Evolutionary conservation across 2,113 vertebrate genomes (phyloP).

Genomic region (Chaetodon auriga): DNA sequence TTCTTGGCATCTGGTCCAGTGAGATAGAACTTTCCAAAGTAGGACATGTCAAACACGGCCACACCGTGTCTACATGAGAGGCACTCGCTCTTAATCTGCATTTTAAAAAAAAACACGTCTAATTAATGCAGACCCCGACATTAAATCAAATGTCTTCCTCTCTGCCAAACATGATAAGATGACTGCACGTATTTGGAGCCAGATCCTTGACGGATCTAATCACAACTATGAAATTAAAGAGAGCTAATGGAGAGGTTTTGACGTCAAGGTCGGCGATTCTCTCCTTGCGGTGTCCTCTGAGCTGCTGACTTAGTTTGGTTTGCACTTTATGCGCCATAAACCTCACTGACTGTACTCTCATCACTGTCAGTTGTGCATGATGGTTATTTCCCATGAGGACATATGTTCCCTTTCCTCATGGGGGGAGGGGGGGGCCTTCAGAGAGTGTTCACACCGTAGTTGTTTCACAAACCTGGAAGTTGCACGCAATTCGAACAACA

Average conservation of each 20-base stretch:
- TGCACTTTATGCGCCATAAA: slow-evolving; percentile 35
- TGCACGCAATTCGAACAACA: neutral
- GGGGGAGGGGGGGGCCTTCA: slow-evolving; percentile 4
- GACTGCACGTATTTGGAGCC: neutral
- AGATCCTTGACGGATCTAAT: slow-evolving; percentile 5
- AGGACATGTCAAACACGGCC: slow-evolving; percentile 96
- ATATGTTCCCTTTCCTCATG: neutral
- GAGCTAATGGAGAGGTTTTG: slow-evolving; percentile 15
- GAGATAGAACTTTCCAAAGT: slow-evolving; percentile 99
- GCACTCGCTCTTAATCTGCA: slow-evolving; percentile 92
- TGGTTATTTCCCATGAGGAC: slow-evolving; percentile 7
- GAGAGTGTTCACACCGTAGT: neutral
- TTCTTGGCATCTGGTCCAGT: slow-evolving; percentile 91
- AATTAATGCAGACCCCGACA: neutral
- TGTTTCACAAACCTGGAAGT: neutral
- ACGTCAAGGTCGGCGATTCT: slow-evolving; percentile 9
- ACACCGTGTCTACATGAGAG: slow-evolving; percentile 89
- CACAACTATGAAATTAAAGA: neutral
- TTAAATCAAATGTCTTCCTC: neutral
- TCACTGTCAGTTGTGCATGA: neutral
- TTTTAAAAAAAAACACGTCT: slow-evolving; percentile 30
- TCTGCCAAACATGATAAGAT: slow-evolving; percentile 27
- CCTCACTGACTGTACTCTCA: slow-evolving; percentile 2
- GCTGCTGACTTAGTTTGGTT: slow-evolving; percentile 1
- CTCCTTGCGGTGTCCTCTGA: neutral